Evolutionary conservation across 2,797 vertebrate genomes (phyloP).

Genomic region (Ficedula albicollis): DNA sequence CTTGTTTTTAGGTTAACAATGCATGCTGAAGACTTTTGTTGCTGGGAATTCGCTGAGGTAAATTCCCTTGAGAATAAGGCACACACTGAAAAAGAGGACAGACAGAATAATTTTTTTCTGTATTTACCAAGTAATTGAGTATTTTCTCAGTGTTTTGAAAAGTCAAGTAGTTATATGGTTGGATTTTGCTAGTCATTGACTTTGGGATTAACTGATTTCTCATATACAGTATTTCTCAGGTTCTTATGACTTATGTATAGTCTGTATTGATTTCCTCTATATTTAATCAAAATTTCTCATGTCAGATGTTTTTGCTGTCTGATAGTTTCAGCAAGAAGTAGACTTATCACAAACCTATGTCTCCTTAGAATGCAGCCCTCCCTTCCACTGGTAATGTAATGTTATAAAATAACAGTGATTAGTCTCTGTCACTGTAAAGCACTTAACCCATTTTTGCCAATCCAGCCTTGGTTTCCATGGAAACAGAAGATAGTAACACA

Average conservation of each 20-base stretch:
- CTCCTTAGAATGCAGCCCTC: not conserved
- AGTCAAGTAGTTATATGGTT: not conserved
- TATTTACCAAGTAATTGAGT: not conserved
- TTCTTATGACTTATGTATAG: conserved; percentile 4
- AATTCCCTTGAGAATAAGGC: not conserved
- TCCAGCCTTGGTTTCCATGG: conserved; percentile 39
- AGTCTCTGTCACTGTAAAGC: conserved; percentile 39
- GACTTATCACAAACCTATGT: not conserved
- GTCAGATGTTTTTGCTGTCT: not conserved
- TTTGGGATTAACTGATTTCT: conserved; percentile 35
- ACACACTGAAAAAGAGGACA: not conserved
- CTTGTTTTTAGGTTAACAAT: conserved; percentile 10
- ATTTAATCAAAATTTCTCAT: conserved; percentile 43
- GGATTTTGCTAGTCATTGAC: conserved; percentile 38
- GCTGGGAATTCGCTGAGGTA: not conserved
- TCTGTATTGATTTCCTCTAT: conserved; percentile 47
- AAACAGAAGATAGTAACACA: not conserved
- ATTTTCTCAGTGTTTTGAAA: conserved; percentile 21
- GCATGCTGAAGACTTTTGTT: not conserved
- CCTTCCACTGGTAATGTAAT: not conserved
- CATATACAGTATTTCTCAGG: not conserved
- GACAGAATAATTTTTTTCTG: not conserved
- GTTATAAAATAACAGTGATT: conserved; percentile 56
- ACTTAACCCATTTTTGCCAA: conserved; percentile 62
- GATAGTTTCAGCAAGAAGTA: not conserved